Evolutionary conservation across 2,888 invertebrate species (phyloP), one percentile per base, ranked within the genome.

Genomic region (Polymixis flavicincta): DNA sequence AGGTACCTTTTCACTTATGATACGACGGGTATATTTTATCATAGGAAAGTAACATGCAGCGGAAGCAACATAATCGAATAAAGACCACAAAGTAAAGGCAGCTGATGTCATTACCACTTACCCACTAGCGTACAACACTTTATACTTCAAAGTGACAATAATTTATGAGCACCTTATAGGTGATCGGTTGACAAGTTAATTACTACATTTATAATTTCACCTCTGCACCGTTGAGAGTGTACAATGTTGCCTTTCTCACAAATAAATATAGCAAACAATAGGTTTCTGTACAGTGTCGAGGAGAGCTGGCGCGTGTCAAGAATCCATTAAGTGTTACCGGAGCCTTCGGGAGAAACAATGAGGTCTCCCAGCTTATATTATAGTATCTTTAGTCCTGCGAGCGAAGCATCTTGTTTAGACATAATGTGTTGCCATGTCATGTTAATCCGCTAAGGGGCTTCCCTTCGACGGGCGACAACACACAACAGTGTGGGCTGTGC

Each of bases 291-390:
- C 80, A 77, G 67, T 78, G 82, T 84, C 76, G 79, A 75, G 71
- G 70, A 84, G 77, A 83, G 80, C 74, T 83, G 83, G 69, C 77
- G 80, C 82, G 82, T 89, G 87, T 85, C 82, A 78, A 82, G 83
- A 90, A 89, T 89, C 87, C 87, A 89, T 89, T 89, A 88, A 85
- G 81, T 84, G 89, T 82, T 73, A 90, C 85, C 83, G 74, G 83
- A 89, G 85, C 85, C 85, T 85, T 88, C 73, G 76, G 70, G 69
- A 75, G 80, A 82, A 80, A 85, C 87, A 84, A 87, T 85, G 80
- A 85, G 65, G 64, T 74, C 68, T 76, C 64, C 67, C 50, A 64
- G 71, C 67, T 80, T 78, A 71, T 76, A 76, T 68, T 80, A 65
- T 82, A 68, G 66, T 76, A 57, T 60, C 74, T 78, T 68, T 64